Percentiles rank a stretch among this genome's conserved stretches.
phyloP scores from a whole-genome alignment of 2,888 invertebrate genomes.

The Perizoma flavofasciatum region DNA sequence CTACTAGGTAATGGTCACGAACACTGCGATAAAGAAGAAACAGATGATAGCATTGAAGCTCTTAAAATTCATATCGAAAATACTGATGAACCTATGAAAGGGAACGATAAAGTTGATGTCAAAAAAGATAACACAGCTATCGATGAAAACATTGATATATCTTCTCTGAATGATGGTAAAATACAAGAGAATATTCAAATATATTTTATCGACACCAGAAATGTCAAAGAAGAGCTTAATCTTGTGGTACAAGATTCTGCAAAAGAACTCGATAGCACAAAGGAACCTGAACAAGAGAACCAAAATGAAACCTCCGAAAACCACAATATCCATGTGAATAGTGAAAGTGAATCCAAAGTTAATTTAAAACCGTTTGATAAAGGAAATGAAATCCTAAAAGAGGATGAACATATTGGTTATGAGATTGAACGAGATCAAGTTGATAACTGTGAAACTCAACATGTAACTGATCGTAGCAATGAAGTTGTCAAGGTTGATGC shows the following conservation, averaged over 20 bases:
- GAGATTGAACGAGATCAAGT: background rate
- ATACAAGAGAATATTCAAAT: conserved; percentile 11
- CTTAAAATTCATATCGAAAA: conserved; percentile 3
- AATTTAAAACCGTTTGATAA: conserved; percentile 2
- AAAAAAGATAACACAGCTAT: background rate
- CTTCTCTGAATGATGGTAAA: background rate
- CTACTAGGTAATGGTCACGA: conserved; percentile 16
- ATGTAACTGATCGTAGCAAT: background rate
- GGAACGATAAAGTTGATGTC: conserved; percentile 3
- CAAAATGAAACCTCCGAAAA: background rate
- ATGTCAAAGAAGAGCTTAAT: background rate
- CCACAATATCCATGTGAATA: conserved; percentile 1
- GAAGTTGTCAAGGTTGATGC: conserved; percentile 2
- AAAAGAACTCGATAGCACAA: background rate
- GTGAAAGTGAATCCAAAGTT: conserved; percentile 1
- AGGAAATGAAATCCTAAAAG: conserved; percentile 6
- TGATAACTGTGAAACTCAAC: background rate
- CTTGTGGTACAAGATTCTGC: background rate
- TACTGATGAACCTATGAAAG: conserved; percentile 7
- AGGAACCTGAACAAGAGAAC: background rate
- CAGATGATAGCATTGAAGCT: conserved; percentile 7
- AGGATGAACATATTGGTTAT: conserved; percentile 2
- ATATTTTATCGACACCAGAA: background rate
- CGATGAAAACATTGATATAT: background rate
- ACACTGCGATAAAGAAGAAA: conserved; percentile 10